phyloP scores from a whole-genome alignment of 2,888 invertebrate genomes.

The Melinaea marsaeus region DNA sequence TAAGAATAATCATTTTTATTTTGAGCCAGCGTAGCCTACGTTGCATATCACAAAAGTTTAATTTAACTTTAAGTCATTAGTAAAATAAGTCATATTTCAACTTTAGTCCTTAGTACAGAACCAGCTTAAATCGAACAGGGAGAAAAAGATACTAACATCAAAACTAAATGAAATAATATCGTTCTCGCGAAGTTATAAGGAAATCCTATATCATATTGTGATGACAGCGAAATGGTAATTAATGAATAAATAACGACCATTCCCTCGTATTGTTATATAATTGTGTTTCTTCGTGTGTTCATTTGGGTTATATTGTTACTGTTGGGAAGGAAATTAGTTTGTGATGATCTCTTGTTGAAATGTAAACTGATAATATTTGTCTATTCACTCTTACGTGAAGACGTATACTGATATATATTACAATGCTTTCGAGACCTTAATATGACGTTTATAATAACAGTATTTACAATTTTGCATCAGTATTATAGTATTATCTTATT shows the following conservation, averaged over 20 bases:
- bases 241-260: conserved; percentile 51
- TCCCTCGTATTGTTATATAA: conserved; percentile 33
- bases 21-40: too few relatives aligned
- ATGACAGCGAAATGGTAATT: conserved; percentile 57
- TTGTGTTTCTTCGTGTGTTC: conserved; percentile 49
- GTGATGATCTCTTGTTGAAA: conserved; percentile 5
- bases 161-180: conserved; percentile 27
- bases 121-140: background rate
- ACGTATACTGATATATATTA: background rate
- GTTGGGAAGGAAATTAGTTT: background rate
- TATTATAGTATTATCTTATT: background rate
- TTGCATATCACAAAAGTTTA: too few relatives aligned
- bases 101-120: background rate
- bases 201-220: conserved; percentile 54
- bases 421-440: background rate
- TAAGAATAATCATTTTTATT: too few relatives aligned
- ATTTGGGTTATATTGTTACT: conserved; percentile 28
- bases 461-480: background rate
- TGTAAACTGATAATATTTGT: conserved; percentile 3
- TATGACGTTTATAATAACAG: background rate
- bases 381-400: background rate
- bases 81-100: background rate
- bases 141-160: conserved; percentile 17
- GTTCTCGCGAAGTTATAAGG: conserved; percentile 45
- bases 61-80: too few relatives aligned